phyloP scores from a whole-genome alignment of 2,888 invertebrate species.

The Oxyteleia sp. region DNA sequence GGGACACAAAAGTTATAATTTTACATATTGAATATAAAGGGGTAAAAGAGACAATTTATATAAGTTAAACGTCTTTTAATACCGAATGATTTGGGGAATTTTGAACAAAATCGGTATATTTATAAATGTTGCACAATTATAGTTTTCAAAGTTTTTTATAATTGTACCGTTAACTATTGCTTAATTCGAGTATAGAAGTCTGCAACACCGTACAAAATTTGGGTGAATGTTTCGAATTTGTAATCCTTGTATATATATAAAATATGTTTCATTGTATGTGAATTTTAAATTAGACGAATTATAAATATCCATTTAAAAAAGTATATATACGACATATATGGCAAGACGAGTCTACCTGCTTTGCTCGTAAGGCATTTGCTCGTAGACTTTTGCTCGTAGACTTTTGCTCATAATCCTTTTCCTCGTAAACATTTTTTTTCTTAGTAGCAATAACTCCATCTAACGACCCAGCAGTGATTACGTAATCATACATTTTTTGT shows the following conservation, averaged over 20 bases:
- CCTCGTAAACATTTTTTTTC: too few species aligned
- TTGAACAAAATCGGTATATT: conserved; percentile 47
- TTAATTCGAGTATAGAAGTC: conserved; percentile 41
- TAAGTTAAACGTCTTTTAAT: conserved; percentile 44
- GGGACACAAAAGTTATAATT: conserved; percentile 29
- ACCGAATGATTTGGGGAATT: conserved; percentile 60
- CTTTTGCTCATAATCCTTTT: too few species aligned
- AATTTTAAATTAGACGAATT: conserved; percentile 64
- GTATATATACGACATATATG: too few species aligned
- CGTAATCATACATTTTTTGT: too few species aligned
- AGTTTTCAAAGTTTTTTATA: conserved; percentile 57
- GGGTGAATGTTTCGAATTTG: conserved; percentile 72
- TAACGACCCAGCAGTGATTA: too few species aligned
- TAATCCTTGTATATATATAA: conserved; percentile 78
- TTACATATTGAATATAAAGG: conserved; percentile 5
- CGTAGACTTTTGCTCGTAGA: too few species aligned
- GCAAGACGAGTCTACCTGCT: too few species aligned
- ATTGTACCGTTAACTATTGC: conserved; percentile 50
- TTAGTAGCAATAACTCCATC: too few species aligned
- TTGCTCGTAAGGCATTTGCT: too few species aligned
- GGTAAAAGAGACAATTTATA: conserved; percentile 19
- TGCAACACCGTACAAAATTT: conserved; percentile 42
- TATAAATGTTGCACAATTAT: conserved; percentile 44
- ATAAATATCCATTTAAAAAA: too few species aligned
- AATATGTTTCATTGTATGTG: conserved; percentile 70